phyloP scores from a whole-genome alignment of 2,888 invertebrate genomes.

The Lordiphosa andalusiaca region DNA sequence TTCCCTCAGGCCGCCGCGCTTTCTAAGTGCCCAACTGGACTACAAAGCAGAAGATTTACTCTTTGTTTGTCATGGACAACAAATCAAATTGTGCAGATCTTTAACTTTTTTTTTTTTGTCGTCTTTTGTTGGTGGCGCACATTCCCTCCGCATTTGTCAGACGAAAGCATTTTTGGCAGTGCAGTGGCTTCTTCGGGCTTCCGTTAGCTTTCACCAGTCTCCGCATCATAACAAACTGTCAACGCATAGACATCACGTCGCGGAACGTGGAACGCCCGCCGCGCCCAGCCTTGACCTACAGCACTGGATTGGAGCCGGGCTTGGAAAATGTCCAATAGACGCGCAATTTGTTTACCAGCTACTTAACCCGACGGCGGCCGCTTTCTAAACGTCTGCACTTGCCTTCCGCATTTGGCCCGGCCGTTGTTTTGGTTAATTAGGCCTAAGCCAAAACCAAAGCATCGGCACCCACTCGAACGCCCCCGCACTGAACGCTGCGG shows the following conservation, averaged over 20 bases:
- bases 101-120: slow-evolving; percentile 17
- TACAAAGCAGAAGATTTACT: slow-evolving; percentile 32
- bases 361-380: slow-evolving; percentile 7
- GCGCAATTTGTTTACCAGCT: slow-evolving; percentile 12
- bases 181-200: background rate
- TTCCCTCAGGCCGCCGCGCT: background rate
- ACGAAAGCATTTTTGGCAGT: slow-evolving; percentile 14
- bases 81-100: slow-evolving; percentile 41
- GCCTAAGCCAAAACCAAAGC: too few species aligned
- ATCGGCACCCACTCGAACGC: background rate
- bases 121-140: slow-evolving; percentile 9
- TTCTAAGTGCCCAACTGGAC: slow-evolving; percentile 6
- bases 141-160: slow-evolving; percentile 13
- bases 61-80: slow-evolving; percentile 30
- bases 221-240: slow-evolving; percentile 13
- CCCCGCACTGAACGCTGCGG: background rate
- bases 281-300: slow-evolving; percentile 76
- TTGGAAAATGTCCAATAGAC: slow-evolving; percentile 23
- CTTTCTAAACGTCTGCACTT: slow-evolving; percentile 6
- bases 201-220: slow-evolving; percentile 27
- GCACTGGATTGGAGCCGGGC: slow-evolving; percentile 49
- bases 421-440: background rate
- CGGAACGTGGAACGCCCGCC: slow-evolving; percentile 59
- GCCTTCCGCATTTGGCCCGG: background rate
- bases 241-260: slow-evolving; percentile 48